phyloP scores from a whole-genome alignment of 2,797 vertebrate species.

The Cottoperca gobio region DNA sequence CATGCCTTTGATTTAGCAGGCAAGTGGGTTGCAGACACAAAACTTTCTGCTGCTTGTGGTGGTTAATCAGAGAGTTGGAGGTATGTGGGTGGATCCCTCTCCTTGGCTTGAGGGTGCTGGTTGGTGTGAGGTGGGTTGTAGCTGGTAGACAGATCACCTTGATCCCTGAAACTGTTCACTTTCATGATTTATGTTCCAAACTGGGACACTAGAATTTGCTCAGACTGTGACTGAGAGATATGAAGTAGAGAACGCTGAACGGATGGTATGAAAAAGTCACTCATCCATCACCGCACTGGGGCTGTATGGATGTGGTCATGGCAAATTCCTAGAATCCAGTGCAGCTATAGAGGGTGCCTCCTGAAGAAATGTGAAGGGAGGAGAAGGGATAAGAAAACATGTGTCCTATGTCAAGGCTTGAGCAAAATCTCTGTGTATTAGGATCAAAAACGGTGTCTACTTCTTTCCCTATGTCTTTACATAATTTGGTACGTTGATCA shows the following conservation, averaged over 20 bases:
- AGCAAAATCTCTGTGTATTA: conserved; percentile 47
- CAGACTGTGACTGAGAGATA: conserved; percentile 24
- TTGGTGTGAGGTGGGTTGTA: conserved; percentile 38
- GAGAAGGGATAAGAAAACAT: conserved; percentile 43
- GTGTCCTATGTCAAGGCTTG: conserved; percentile 48
- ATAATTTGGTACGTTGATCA: conserved; percentile 43
- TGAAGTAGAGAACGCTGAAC: conserved; percentile 29
- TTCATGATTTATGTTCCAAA: conserved; percentile 31
- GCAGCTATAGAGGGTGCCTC: neutral
- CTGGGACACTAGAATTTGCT: conserved; percentile 21
- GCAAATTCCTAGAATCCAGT: conserved; percentile 39
- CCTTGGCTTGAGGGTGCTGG: conserved; percentile 35
- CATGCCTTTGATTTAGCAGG: conserved; percentile 81
- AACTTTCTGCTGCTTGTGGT: conserved; percentile 77
- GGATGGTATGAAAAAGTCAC: conserved; percentile 27
- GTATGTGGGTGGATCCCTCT: conserved; percentile 70
- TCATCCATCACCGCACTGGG: conserved; percentile 32
- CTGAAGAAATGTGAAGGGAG: conserved; percentile 14
- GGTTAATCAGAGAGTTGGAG: conserved; percentile 79
- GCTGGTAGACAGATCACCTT: conserved; percentile 33
- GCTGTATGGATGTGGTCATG: conserved; percentile 23
- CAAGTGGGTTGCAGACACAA: conserved; percentile 69
- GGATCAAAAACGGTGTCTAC: conserved; percentile 39
- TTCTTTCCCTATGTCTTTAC: conserved; percentile 44
- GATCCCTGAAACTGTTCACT: conserved; percentile 31